These are phyloP conservation scores for Netelia inedita DNA, from an alignment of 2,888 invertebrate species.

Conservation along the genomic window DNA sequence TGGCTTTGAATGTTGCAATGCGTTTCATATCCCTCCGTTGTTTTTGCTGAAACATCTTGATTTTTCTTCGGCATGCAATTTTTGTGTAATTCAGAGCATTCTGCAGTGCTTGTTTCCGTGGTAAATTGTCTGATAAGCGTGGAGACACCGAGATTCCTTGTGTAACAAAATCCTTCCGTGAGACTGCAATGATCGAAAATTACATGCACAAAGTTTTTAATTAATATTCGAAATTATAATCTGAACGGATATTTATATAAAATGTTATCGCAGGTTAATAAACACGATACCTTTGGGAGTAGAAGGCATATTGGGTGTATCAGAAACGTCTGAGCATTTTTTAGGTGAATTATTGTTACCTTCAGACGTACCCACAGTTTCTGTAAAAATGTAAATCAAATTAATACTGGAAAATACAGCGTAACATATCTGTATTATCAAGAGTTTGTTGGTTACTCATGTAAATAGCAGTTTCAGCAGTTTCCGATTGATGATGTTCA, in stretches of 20 bases:
- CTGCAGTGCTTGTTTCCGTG: background rate
- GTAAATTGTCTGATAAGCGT: background rate
- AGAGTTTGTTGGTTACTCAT: too few relatives aligned
- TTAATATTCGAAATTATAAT: background rate
- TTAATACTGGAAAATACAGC: background rate
- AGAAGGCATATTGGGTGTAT: background rate
- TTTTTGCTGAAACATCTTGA: constrained; percentile 1
- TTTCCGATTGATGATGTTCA: background rate
- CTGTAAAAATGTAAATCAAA: too few relatives aligned
- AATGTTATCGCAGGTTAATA: background rate
- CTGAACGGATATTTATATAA: background rate
- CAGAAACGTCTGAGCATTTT: background rate
- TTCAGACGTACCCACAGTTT: too few relatives aligned
- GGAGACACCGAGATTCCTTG: background rate
- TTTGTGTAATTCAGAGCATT: background rate
- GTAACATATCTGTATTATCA: too few relatives aligned
- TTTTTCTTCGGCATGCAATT: constrained; percentile 3
- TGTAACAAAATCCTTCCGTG: background rate
- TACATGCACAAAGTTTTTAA: background rate
- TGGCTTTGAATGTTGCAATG: background rate
- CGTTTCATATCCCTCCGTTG: background rate
- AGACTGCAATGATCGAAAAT: too few relatives aligned
- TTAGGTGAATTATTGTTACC: background rate
- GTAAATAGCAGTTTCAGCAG: too few relatives aligned
- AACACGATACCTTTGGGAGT: background rate